A percentile compares a stretch with the other conserved stretches of the same genome.
These are phyloP conservation scores for Colletes collaris DNA, from an alignment of 2,888 invertebrate species.

Conservation along the genomic window DNA sequence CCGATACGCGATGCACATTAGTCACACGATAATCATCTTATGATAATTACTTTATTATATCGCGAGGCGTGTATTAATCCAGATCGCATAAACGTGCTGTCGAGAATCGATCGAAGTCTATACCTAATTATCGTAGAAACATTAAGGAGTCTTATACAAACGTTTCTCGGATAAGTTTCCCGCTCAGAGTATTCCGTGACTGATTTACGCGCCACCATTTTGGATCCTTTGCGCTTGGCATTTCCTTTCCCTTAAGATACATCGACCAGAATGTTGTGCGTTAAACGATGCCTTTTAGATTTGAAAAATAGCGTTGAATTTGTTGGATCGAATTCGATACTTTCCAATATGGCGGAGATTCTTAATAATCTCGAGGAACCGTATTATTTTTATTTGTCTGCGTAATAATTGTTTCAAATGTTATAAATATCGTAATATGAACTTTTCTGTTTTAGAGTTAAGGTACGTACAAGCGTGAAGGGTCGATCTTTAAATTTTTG, in stretches of 20 bases:
- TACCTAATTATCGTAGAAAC: slow-evolving; percentile 27
- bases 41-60: slow-evolving; percentile 23
- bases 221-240: slow-evolving; percentile 24
- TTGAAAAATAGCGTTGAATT: too few relatives aligned
- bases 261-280: too few relatives aligned
- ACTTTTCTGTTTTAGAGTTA: neutral
- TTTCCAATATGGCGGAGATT: too few relatives aligned
- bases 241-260: too few relatives aligned
- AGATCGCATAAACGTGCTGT: slow-evolving; percentile 15
- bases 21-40: slow-evolving; percentile 36
- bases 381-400: neutral
- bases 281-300: too few relatives aligned
- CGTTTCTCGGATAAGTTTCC: slow-evolving; percentile 14
- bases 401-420: neutral
- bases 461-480: slow-evolving; percentile 6
- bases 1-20: slow-evolving; percentile 60
- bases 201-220: neutral
- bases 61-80: slow-evolving; percentile 10
- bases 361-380: too few relatives aligned
- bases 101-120: slow-evolving; percentile 13
- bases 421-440: too few relatives aligned
- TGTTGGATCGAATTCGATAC: too few relatives aligned
- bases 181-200: neutral
- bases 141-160: slow-evolving; percentile 2
- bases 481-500: neutral